phyloP scores from a whole-genome alignment of 2,888 invertebrate species.

The Gnatocerus cornutus region DNA sequence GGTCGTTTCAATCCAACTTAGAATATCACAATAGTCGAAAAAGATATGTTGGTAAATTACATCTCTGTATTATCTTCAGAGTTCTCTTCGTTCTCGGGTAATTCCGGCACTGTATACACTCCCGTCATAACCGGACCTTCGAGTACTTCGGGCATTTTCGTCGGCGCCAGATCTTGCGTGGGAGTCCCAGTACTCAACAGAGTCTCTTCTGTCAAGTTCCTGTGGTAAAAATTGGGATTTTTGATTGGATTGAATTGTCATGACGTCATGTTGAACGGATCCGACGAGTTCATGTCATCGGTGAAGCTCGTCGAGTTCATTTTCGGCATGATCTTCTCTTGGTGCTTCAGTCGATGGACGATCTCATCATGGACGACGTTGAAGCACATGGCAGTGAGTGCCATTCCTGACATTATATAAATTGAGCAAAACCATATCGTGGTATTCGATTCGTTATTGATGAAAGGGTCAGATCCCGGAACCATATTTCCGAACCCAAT shows the following conservation, averaged over 20 bases:
- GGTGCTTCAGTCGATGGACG: slow-evolving; percentile 83
- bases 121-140: slow-evolving; percentile 71
- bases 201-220: slow-evolving; percentile 76
- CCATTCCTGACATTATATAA: slow-evolving; percentile 90
- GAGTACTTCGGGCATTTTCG: slow-evolving; percentile 68
- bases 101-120: slow-evolving; percentile 75
- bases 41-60: slow-evolving; percentile 56
- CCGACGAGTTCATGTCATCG: slow-evolving; percentile 77
- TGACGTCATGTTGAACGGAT: slow-evolving; percentile 81
- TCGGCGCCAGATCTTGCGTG: slow-evolving; percentile 68
- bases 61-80: slow-evolving; percentile 71
- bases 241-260: slow-evolving; percentile 79
- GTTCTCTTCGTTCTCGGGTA: slow-evolving; percentile 73
- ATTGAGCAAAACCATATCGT: slow-evolving; percentile 92
- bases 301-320: slow-evolving; percentile 72
- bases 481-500: slow-evolving; percentile 93
- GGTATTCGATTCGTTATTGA: slow-evolving; percentile 76
- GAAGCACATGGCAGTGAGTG: slow-evolving; percentile 92
- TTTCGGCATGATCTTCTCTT: slow-evolving; percentile 71
- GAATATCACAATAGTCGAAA: slow-evolving; percentile 7
- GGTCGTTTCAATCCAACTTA: not conserved
- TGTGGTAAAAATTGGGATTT: slow-evolving; percentile 75
- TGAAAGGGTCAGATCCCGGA: slow-evolving; percentile 78
- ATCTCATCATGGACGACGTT: slow-evolving; percentile 92
- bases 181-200: slow-evolving; percentile 74